Percentiles rank a stretch among this genome's conserved stretches.
phyloP scores from a whole-genome alignment of 2,797 vertebrate genomes.

The Arctocebus calabarensis region DNA sequence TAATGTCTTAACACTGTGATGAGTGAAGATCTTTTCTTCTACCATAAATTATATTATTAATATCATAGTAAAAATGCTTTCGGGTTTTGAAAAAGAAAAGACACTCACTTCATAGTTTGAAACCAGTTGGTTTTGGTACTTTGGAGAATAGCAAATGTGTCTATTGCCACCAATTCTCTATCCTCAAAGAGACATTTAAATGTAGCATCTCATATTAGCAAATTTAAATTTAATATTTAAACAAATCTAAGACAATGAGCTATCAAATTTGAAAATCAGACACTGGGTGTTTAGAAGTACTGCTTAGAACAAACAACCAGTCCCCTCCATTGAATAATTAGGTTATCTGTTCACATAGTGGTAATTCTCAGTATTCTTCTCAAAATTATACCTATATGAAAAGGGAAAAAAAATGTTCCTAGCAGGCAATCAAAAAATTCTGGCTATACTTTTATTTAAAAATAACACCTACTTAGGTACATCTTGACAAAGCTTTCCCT shows the following conservation, averaged over 20 bases:
- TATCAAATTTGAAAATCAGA: neutral
- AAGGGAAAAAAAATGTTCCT: neutral
- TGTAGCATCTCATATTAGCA: neutral
- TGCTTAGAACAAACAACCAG: neutral
- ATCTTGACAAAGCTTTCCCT: neutral
- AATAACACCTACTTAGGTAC: neutral
- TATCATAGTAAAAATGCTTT: conserved; percentile 38
- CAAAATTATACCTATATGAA: neutral
- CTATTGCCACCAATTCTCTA: neutral
- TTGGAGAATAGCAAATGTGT: neutral
- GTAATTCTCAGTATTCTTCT: neutral
- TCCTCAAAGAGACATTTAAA: neutral
- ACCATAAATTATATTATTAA: neutral
- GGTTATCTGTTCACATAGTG: neutral
- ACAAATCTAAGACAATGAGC: neutral
- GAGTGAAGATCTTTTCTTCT: neutral
- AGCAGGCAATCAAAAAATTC: neutral
- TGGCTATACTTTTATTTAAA: neutral
- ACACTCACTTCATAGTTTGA: neutral
- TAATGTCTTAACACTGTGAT: neutral
- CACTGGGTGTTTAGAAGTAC: neutral
- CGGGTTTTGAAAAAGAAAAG: neutral
- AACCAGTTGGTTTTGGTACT: neutral
- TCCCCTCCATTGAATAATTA: neutral
- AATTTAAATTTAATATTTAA: conserved; percentile 31